These are phyloP conservation scores for Sminthurides aquaticus DNA, from an alignment of 2,888 invertebrate genomes.

Conservation along the genomic window DNA sequence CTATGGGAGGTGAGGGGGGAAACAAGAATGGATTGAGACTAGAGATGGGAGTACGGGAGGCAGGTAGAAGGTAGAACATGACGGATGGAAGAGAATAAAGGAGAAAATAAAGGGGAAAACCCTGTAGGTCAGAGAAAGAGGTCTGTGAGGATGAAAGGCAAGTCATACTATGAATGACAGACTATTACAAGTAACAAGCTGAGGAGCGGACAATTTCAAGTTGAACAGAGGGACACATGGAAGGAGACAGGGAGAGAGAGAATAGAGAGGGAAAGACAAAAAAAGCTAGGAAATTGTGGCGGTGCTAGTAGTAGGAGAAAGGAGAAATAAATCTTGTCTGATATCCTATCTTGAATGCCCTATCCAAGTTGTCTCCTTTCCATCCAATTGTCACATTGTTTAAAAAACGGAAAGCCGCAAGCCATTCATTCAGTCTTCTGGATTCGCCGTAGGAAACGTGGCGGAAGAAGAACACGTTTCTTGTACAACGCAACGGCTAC, in stretches of 20 bases:
- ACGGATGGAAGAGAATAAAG: background rate
- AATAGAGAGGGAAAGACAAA: background rate
- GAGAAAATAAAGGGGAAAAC: conserved; percentile 14
- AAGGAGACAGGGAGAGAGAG: no score
- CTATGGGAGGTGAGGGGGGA: conserved; percentile 2
- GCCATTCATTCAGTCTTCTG: background rate
- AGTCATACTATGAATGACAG: background rate
- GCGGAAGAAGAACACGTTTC: background rate
- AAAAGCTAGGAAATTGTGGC: background rate
- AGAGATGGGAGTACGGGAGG: conserved; percentile 7
- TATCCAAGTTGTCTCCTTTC: background rate
- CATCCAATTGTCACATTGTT: conserved; percentile 8
- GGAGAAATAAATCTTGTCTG: conserved; percentile 19
- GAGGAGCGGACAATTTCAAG: background rate
- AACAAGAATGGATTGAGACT: background rate
- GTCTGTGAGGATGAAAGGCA: background rate
- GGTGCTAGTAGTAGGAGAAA: background rate
- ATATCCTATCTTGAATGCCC: conserved; percentile 7
- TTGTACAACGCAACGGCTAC: no score
- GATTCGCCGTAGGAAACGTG: no score
- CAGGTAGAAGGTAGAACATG: background rate
- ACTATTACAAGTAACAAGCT: background rate
- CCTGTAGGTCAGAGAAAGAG: background rate
- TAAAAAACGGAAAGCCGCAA: background rate
- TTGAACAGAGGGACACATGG: no score